Evolutionary conservation across 2,797 vertebrate genomes (phyloP).

Genomic region (Taeniopygia guttata): DNA sequence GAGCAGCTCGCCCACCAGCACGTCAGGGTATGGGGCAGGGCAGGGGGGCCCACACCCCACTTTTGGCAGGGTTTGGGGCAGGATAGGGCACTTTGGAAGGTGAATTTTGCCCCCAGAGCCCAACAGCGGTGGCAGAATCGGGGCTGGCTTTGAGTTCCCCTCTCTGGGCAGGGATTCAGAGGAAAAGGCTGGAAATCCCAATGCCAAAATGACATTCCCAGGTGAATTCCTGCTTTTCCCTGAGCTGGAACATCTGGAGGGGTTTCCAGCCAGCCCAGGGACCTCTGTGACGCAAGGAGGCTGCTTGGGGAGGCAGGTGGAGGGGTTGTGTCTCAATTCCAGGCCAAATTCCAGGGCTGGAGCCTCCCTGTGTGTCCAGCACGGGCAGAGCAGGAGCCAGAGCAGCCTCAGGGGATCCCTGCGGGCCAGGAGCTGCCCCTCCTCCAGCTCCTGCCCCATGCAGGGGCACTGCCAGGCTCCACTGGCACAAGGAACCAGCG

Average conservation of each 20-base stretch:
- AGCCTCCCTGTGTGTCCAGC: neutral
- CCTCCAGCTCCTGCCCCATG: neutral
- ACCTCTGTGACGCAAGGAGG: neutral
- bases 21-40: slow-evolving; percentile 11
- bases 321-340: neutral
- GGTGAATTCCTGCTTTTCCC: neutral
- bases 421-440: neutral
- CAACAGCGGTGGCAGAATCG: fast-evolving
- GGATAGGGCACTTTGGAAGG: fast-evolving
- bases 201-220: neutral
- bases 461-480: neutral
- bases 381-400: neutral
- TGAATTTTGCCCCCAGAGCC: neutral
- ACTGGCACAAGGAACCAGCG: neutral
- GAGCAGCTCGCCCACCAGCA: slow-evolving; percentile 69
- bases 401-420: neutral
- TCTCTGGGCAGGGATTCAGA: neutral
- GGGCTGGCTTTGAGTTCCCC: neutral
- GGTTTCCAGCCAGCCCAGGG: neutral
- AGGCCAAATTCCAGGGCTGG: neutral
- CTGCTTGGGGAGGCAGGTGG: neutral
- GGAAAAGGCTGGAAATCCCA: neutral
- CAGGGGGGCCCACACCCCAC: fast-evolving
- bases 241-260: neutral
- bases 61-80: fast-evolving